phyloP scores from a whole-genome alignment of 2,888 invertebrate genomes.

The Drosophila pullipes region DNA sequence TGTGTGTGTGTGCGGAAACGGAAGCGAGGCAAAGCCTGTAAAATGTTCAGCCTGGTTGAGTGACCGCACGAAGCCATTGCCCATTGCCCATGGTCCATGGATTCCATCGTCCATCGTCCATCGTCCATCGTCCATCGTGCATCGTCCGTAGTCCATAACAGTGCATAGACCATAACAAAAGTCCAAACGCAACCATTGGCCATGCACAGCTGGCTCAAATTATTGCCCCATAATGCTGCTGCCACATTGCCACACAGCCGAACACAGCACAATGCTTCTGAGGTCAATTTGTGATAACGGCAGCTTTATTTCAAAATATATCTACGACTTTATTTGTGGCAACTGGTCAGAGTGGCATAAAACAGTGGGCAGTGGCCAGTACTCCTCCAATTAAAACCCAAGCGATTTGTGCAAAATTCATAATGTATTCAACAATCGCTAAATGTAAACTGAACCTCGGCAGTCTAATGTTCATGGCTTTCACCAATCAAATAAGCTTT shows the following conservation, averaged over 20 bases:
- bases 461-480: not conserved
- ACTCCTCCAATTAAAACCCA: slow-evolving; percentile 8
- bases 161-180: slow-evolving; percentile 23
- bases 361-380: not conserved
- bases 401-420: slow-evolving; percentile 46
- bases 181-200: slow-evolving; percentile 20
- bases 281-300: slow-evolving; percentile 77
- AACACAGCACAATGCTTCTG: slow-evolving; percentile 58
- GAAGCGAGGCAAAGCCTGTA: slow-evolving; percentile 53
- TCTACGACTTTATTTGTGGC: slow-evolving; percentile 61
- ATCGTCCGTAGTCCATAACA: slow-evolving; percentile 9
- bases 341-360: not conserved
- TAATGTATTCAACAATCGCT: slow-evolving; percentile 43
- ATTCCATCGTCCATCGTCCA: not conserved
- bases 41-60: slow-evolving; percentile 57
- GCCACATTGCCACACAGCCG: slow-evolving; percentile 12
- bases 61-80: slow-evolving; percentile 66
- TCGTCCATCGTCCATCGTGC: slow-evolving; percentile 28
- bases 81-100: slow-evolving; percentile 26
- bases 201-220: slow-evolving; percentile 56
- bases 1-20: slow-evolving; percentile 37
- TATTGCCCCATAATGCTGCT: slow-evolving; percentile 36
- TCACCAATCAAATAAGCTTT: not conserved
- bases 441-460: slow-evolving; percentile 14
- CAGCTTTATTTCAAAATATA: slow-evolving; percentile 72